Conservation (phyloP, 1,140 invertebrate genomes). For the Ephestia elutella region DNA sequence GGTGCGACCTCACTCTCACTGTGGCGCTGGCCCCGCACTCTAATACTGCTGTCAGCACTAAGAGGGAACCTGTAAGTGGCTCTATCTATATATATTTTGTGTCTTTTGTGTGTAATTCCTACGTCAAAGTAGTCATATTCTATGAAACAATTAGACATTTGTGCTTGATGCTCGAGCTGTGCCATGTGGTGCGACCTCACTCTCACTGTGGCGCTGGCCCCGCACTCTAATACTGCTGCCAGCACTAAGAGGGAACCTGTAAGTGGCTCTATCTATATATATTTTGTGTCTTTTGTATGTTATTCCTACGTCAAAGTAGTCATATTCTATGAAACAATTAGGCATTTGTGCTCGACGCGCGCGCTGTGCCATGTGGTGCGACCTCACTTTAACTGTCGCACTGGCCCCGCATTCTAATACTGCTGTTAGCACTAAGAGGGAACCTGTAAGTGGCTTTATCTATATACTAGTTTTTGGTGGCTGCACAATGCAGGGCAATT, state of each 20-base stretch:
- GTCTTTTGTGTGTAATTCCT: no score
- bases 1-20: conserved; percentile 78
- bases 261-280: no score
- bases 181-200: conserved; percentile 81
- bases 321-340: conserved; percentile 77
- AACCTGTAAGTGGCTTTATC: no score
- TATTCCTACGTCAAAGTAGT: no score
- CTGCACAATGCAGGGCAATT: no score
- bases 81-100: no score
- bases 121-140: no score
- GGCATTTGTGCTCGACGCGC: conserved; percentile 75
- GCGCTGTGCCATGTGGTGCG: conserved; percentile 80
- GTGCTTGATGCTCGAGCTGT: conserved; percentile 76
- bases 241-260: no score
- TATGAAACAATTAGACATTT: conserved; percentile 75
- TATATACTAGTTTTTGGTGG: no score
- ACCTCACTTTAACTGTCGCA: conserved; percentile 75
- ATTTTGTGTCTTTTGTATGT: no score
- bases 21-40: conserved; percentile 57
- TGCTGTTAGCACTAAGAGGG: no score
- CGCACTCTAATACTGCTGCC: conserved; percentile 16
- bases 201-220: conserved; percentile 71
- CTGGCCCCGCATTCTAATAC: conserved; percentile 36
- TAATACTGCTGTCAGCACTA: conserved; percentile 13
- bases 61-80: no score